phyloP scores from a whole-genome alignment of 2,797 vertebrate genomes.

The Rousettus madagascariensis region DNA sequence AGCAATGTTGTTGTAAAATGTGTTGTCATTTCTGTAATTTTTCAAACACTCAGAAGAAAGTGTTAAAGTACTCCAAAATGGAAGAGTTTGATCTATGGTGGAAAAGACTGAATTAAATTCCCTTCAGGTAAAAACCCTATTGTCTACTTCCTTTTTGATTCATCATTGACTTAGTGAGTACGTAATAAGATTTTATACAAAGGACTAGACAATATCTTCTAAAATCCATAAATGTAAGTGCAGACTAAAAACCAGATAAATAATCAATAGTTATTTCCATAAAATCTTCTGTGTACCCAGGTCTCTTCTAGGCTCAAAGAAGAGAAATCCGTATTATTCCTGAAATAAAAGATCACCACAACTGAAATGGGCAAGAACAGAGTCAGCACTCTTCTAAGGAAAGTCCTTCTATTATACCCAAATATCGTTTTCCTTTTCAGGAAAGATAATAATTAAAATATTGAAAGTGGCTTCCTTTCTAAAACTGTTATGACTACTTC shows the following conservation, averaged over 20 bases:
- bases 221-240: neutral
- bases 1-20: neutral
- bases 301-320: neutral
- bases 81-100: neutral
- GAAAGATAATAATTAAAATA: conserved; percentile 17
- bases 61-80: neutral
- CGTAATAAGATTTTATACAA: neutral
- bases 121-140: neutral
- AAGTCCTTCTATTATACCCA: neutral
- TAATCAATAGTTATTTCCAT: neutral
- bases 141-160: conserved; percentile 38
- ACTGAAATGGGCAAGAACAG: neutral
- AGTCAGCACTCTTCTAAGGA: neutral
- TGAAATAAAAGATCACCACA: neutral
- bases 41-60: conserved; percentile 5
- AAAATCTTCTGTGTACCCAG: neutral
- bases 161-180: neutral
- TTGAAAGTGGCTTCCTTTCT: neutral
- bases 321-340: neutral
- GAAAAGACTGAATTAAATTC: conserved; percentile 11
- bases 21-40: neutral
- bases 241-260: neutral
- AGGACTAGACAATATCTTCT: neutral
- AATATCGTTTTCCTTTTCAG: neutral
- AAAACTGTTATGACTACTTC: neutral